These are phyloP conservation scores for Nasonovia ribisnigri DNA, from an alignment of 2,888 invertebrate species.

Conservation along the genomic window DNA sequence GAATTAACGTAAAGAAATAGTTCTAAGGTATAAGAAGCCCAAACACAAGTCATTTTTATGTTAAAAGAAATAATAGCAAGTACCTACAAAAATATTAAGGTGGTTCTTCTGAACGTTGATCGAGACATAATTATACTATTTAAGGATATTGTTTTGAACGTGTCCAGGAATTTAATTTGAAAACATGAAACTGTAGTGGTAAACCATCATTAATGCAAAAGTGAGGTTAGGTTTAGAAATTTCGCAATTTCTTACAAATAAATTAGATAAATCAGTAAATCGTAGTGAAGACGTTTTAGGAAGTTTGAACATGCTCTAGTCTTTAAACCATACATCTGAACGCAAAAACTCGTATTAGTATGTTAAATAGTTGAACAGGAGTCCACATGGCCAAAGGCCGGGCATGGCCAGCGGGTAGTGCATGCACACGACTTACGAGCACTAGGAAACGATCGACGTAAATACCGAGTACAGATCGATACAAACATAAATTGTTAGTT, in stretches of 20 bases:
- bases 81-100: background rate
- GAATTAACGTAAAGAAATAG: background rate
- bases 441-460: background rate
- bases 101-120: background rate
- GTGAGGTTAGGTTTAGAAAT: conserved; percentile 58
- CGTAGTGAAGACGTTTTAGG: background rate
- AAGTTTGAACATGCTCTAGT: background rate
- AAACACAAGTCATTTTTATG: background rate
- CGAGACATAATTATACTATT: background rate
- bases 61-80: background rate
- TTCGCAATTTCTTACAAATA: background rate
- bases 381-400: conserved; percentile 40
- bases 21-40: background rate
- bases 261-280: background rate
- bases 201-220: background rate
- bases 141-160: background rate
- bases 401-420: background rate
- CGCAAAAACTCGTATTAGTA: background rate
- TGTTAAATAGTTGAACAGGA: background rate
- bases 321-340: background rate
- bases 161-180: background rate
- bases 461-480: background rate
- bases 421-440: background rate
- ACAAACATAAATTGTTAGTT: background rate
- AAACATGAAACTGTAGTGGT: background rate